Evolutionary conservation across 2,113 vertebrate genomes (phyloP), one percentile per base, ranked within the genome.

Genomic region (Taurulus bubalis): DNA sequence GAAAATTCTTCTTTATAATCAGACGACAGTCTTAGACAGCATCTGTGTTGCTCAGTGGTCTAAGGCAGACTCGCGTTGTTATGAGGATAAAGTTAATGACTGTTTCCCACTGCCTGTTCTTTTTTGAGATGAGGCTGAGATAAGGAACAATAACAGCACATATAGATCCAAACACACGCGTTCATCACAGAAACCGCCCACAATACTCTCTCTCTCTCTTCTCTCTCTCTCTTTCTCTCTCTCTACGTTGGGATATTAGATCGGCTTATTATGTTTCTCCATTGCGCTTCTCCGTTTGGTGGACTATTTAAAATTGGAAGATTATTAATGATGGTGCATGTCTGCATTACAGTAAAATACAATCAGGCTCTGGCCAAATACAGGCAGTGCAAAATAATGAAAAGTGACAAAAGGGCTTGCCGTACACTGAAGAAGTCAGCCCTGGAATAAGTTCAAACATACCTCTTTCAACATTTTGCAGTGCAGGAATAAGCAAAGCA

Each of bases 1-100:
- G 55, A 82, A 85, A 68, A 80, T 72, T 78, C 16, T 56, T 62
- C 24, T 75, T 84, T 90, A 79, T 80, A 79, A 82, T 84, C 79
- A 75, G 40, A 56, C 8, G 18, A 40, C 58, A 28, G 76, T 28
- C 55, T 60, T 66, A 47, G 40, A 60, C 4, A 40, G 59, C 15
- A 49, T 59, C 28, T 67, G 62, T 53, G 55, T 53, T 66, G 42
- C 36, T 77, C 62, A 63, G 32, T 58, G 74, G 34, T 60, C 66
- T 49, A 10, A 36, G 18, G 53, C 38, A 75, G 26, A 56, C 55
- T 77, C 18, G 14, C 64, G 75, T 47, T 81, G 59, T 71, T 62
- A 70, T 66, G 75, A 79, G 65, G 42, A 56, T 40, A 65, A 74
- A 79, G 71, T 80, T 66, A 80, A 75, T 80, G 60, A 66, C 55